These are phyloP conservation scores for Pantherophis vulpinus DNA, from an alignment of 2,797 vertebrate genomes.

Conservation along the genomic window DNA sequence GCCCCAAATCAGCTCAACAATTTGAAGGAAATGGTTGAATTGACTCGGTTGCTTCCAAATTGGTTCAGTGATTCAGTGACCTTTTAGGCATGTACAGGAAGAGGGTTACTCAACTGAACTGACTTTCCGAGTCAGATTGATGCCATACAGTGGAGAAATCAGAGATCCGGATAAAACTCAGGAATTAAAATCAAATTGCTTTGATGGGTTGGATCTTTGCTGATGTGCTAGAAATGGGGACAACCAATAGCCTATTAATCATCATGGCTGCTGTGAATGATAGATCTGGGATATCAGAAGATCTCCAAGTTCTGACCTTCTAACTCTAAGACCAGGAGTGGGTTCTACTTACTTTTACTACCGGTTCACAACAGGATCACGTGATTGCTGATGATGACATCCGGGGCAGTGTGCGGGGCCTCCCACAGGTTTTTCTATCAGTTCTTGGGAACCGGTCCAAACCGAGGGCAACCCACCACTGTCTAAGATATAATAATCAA, in stretches of 20 bases:
- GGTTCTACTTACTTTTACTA: too few relatives aligned
- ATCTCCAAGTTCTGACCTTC: neutral
- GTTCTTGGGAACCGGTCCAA: too few relatives aligned
- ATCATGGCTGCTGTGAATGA: neutral
- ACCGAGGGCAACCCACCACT: too few relatives aligned
- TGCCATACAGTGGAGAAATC: neutral
- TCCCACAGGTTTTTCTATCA: too few relatives aligned
- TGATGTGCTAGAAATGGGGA: neutral
- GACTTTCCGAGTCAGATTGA: neutral
- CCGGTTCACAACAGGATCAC: too few relatives aligned
- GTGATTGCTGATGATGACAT: too few relatives aligned
- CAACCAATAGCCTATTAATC: neutral
- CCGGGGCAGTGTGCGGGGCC: too few relatives aligned
- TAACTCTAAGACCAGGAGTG: too few relatives aligned
- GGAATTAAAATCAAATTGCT: neutral
- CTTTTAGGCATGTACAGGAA: neutral
- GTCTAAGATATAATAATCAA: neutral
- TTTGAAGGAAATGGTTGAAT: neutral
- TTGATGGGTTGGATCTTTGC: neutral
- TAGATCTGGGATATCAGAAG: neutral
- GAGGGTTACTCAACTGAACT: neutral
- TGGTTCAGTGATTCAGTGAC: neutral
- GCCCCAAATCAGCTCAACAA: neutral
- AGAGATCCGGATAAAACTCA: neutral
- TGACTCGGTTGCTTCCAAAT: neutral